Percentiles rank a stretch among this genome's conserved stretches.
phyloP scores from a whole-genome alignment of 2,113 vertebrate species.

The Corythaixoides concolor region DNA sequence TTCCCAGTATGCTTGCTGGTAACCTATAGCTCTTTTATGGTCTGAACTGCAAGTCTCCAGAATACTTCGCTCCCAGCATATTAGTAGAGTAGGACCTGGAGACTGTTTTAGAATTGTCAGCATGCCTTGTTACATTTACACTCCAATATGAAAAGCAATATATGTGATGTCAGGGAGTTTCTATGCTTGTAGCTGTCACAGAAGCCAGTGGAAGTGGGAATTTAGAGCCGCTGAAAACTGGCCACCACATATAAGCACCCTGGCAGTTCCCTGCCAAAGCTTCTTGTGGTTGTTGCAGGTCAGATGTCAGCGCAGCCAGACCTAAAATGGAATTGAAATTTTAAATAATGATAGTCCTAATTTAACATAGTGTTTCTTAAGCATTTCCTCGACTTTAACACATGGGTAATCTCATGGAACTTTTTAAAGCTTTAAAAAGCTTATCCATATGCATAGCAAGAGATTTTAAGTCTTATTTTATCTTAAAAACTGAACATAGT shows the following conservation, averaged over 20 bases:
- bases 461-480: neutral
- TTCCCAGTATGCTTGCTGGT: neutral
- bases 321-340: conserved; percentile 39
- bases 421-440: neutral
- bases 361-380: neutral
- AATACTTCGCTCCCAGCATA: neutral
- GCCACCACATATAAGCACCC: neutral
- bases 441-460: neutral
- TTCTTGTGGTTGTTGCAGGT: neutral
- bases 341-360: neutral
- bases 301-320: neutral
- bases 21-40: neutral
- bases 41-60: neutral
- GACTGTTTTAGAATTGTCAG: neutral
- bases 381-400: neutral
- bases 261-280: neutral
- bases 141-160: neutral
- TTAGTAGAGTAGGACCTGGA: neutral
- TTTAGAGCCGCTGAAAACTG: neutral
- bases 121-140: neutral
- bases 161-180: conserved; percentile 5
- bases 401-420: neutral
- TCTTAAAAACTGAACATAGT: neutral
- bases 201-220: neutral
- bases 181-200: neutral